Percentiles rank a stretch among this genome's conserved stretches.
These are phyloP conservation scores for Spongia lamella DNA, from an alignment of 37 sponge, comb jelly and placozoan genomes.

Conservation along the genomic window DNA sequence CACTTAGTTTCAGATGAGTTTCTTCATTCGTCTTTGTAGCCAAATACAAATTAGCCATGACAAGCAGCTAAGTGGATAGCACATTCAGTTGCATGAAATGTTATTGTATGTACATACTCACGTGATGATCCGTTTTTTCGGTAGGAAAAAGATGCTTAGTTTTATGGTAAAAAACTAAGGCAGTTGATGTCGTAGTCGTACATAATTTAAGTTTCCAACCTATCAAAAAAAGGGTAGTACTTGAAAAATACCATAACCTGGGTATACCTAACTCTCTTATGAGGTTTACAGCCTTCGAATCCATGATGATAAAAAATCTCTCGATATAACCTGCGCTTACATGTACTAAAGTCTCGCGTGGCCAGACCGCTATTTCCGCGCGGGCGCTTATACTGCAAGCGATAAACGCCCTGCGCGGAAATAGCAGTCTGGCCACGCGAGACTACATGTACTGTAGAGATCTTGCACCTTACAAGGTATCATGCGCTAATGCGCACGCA, in stretches of 20 bases:
- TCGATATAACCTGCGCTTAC: too few relatives aligned
- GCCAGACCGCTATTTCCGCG: too few relatives aligned
- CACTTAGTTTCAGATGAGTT: conserved; percentile 54
- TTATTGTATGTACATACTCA: conserved; percentile 11
- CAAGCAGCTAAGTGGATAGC: conserved; percentile 43
- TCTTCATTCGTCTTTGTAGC: conserved; percentile 68
- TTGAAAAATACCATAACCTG: neutral
- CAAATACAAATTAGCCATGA: conserved; percentile 65
- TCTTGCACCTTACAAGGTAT: too few relatives aligned
- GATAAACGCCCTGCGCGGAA: too few relatives aligned
- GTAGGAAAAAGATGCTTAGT: too few relatives aligned
- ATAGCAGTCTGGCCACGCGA: too few relatives aligned
- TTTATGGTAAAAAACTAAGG: conserved; percentile 47
- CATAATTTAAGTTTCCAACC: conserved; percentile 49
- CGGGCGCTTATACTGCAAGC: too few relatives aligned
- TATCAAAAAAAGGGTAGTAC: neutral
- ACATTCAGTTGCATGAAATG: neutral
- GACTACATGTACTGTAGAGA: too few relatives aligned
- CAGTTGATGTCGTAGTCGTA: conserved; percentile 58
- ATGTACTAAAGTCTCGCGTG: too few relatives aligned
- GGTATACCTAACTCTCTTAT: conserved; percentile 24
- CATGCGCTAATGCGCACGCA: too few relatives aligned
- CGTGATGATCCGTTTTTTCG: conserved; percentile 16
- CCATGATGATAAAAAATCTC: too few relatives aligned
- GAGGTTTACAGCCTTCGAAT: neutral